Evolutionary conservation across 1,140 invertebrate genomes (phyloP).

Genomic region (Daktulosphaira vitifoliae): DNA sequence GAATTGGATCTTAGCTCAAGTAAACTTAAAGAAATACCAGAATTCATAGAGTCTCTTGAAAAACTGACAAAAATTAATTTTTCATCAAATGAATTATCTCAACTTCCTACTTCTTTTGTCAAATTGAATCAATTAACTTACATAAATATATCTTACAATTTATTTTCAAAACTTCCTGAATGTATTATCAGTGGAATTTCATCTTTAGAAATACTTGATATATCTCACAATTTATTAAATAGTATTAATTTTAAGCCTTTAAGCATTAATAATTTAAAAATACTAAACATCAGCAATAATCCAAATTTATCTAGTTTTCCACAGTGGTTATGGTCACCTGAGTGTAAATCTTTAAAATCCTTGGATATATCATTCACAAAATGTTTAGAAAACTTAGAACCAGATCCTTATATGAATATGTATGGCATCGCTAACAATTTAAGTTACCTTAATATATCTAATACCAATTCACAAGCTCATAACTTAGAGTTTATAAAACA

Average conservation of each 20-base stretch:
- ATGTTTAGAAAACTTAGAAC: neutral
- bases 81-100: neutral
- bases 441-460: neutral
- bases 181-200: slow-evolving; percentile 3
- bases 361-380: slow-evolving; percentile 24
- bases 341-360: neutral
- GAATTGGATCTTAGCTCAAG: neutral
- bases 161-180: neutral
- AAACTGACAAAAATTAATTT: neutral
- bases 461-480: neutral
- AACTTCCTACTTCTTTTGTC: neutral
- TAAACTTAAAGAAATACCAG: neutral
- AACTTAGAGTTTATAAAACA: slow-evolving; percentile 12
- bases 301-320: neutral
- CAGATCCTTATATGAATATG: slow-evolving; percentile 14
- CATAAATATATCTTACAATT: slow-evolving; percentile 2
- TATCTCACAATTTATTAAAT: neutral
- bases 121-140: neutral
- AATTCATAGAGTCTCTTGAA: neutral
- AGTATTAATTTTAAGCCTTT: neutral
- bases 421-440: slow-evolving; percentile 14
- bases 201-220: neutral
- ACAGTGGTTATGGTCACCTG: slow-evolving; percentile 17
- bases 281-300: slow-evolving; percentile 7
- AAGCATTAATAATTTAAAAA: neutral